A percentile compares a stretch with the other conserved stretches of the same genome.
These are phyloP conservation scores for Fringilla coelebs DNA, from an alignment of 2,797 vertebrate genomes.

Conservation along the genomic window DNA sequence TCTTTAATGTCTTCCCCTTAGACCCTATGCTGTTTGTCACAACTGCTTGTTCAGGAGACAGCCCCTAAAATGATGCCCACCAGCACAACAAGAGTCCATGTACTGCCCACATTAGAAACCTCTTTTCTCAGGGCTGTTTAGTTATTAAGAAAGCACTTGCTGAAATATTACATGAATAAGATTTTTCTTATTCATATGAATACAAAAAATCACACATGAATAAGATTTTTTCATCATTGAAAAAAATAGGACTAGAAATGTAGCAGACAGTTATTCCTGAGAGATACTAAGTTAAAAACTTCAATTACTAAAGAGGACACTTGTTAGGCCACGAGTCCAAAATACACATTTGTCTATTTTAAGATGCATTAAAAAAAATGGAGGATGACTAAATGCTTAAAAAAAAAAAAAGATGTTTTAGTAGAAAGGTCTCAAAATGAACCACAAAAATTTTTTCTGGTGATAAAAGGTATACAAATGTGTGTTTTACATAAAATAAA, in stretches of 20 bases:
- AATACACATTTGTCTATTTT: neutral
- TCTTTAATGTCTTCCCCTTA: neutral
- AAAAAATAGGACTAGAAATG: neutral
- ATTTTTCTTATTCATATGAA: too few species aligned
- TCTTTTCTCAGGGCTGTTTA: neutral
- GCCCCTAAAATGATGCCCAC: neutral
- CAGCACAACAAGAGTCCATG: neutral
- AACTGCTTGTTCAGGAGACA: neutral
- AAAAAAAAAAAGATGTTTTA: neutral
- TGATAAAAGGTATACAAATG: conserved; percentile 15
- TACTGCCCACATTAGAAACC: neutral
- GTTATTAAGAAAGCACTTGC: neutral
- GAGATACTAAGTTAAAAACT: neutral
- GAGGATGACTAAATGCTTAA: neutral
- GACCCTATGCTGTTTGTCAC: neutral
- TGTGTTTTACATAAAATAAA: neutral
- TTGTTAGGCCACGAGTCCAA: conserved; percentile 15
- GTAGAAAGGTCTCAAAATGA: conserved; percentile 5
- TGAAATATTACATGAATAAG: neutral
- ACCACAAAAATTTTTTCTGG: neutral
- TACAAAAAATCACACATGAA: neutral
- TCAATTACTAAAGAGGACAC: neutral
- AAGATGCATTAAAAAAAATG: neutral
- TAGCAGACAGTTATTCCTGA: neutral
- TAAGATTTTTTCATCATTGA: neutral